Percentiles rank a stretch among this genome's conserved stretches.
Conservation (phyloP, 2,113 vertebrate genomes). For the Melanerpes aurifrons region DNA sequence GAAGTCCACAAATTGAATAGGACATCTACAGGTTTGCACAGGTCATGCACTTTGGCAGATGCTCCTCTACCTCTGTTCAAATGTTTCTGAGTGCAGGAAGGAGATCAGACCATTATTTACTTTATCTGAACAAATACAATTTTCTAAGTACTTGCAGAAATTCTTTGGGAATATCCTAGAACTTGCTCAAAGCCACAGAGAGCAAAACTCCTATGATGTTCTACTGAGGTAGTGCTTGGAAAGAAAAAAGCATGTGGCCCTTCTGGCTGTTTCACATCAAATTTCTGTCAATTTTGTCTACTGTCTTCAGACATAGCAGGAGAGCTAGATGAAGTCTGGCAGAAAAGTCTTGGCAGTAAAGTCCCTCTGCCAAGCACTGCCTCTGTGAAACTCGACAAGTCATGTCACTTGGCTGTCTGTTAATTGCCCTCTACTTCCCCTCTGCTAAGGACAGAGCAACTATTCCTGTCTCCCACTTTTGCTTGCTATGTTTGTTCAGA, state of each 20-base stretch:
- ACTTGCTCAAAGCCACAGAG: background rate
- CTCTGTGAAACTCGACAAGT: background rate
- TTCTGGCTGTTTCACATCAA: constrained; percentile 14
- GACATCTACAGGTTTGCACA: background rate
- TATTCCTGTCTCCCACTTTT: background rate
- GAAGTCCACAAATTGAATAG: background rate
- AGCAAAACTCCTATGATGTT: background rate
- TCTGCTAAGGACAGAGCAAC: background rate
- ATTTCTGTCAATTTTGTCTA: constrained; percentile 30
- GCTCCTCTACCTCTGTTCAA: background rate
- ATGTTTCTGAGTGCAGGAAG: background rate
- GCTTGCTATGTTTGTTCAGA: background rate
- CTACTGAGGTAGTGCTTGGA: background rate
- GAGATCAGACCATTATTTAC: background rate
- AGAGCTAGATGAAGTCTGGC: background rate
- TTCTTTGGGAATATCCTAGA: background rate
- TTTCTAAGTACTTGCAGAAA: background rate
- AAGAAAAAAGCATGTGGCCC: background rate
- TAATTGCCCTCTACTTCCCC: background rate
- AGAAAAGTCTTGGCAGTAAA: constrained; percentile 1
- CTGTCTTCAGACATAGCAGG: background rate
- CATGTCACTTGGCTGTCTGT: background rate
- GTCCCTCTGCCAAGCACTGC: background rate
- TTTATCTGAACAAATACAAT: background rate
- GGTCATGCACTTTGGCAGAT: background rate